Base-by-base conservation (phyloP, 2,888 invertebrate species). In the Aromia moschata region DNA sequence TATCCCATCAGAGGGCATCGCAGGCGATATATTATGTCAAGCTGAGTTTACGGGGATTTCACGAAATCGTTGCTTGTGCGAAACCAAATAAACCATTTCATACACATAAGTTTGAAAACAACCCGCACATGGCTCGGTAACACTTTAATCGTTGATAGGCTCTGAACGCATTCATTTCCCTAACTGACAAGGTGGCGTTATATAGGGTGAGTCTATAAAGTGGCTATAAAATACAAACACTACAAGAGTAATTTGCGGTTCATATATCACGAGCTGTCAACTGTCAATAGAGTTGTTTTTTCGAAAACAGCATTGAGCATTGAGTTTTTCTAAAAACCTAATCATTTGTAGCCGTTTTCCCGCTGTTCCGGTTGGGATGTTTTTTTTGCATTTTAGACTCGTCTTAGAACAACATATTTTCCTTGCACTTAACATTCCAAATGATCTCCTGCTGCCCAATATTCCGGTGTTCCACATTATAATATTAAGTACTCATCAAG, bases 21-120 rank as follows among this genome's bases (percentile, higher is more conserved):
- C 63, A 53, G 41, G 33, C 49, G 49, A 70, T 69, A 70, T 62
- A 65, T 69, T 60, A 68, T 53, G 65, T 66, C 69, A 67, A 66
- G 72, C 70, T 69, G 70, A 52, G 70, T 68, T 72, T 70, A 70
- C 68, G 64, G 68, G 64, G 67, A 66, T 67, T 67, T 71, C 62
- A 58, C 69, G 54, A 70, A 72, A 69, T 70, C 63, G 54, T 59
- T 52, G 58, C 60, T 51, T 59, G 58, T 30, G 52, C 20, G 46
- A 56, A 56, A 62, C 61, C 33, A n/a, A 33, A 33, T 58, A 55
- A 60, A 53, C 53, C 46, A 43, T 49, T 55, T 45, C 31, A 41
- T 47, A 40, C 44, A 43, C 16, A 46, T 16, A 30, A 51, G 36
- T 43, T n/a, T n/a, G n/a, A n/a, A n/a, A 49, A n/a, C 47, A 33